Conservation (phyloP, 2,888 invertebrate species). For the Dinocampus coccinellae region DNA sequence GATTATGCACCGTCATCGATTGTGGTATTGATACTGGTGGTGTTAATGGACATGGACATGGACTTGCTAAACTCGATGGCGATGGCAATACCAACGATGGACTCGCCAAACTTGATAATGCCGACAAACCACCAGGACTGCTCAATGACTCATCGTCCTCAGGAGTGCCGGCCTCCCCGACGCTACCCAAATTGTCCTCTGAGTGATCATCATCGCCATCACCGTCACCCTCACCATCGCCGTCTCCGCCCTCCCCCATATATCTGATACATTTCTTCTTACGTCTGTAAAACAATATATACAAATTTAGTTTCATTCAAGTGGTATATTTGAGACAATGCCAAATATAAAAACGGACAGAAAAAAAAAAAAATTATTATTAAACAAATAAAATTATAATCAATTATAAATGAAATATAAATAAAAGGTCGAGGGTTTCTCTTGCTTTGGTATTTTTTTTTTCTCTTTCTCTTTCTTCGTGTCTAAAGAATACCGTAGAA, state of each 20-base stretch:
- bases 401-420: no score
- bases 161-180: conserved; percentile 80
- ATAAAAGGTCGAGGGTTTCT: neutral
- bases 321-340: neutral
- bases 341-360: neutral
- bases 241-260: conserved; percentile 85
- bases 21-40: conserved; percentile 68
- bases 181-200: conserved; percentile 83
- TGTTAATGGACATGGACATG: conserved; percentile 72
- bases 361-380: neutral
- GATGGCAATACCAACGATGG: conserved; percentile 83
- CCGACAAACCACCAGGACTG: conserved; percentile 77
- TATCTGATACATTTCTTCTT: conserved; percentile 98
- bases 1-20: conserved; percentile 65
- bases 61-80: conserved; percentile 78
- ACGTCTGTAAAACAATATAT: conserved; percentile 77
- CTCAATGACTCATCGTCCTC: conserved; percentile 69
- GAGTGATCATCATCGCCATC: conserved; percentile 75
- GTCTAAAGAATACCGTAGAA: neutral
- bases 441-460: neutral
- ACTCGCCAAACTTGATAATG: conserved; percentile 78
- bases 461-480: neutral
- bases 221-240: conserved; percentile 75
- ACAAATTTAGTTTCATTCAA: conserved; percentile 1
- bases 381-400: conserved; percentile 1